Conservation (phyloP, 2,888 invertebrate species). For the Andrena chrysosceles region DNA sequence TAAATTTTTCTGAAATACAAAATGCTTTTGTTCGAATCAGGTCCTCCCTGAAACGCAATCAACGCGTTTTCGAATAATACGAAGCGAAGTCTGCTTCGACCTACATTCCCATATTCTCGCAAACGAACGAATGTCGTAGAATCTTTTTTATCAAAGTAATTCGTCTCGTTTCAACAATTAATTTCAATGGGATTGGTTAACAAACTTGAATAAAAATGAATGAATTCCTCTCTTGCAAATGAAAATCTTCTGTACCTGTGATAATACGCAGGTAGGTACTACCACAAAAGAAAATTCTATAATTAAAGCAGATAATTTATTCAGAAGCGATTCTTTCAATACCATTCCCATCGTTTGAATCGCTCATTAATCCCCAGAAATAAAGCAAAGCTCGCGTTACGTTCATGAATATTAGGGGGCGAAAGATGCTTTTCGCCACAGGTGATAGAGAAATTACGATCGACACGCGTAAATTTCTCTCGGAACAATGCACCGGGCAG, state of each 20-base stretch:
- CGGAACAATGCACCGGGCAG: background rate
- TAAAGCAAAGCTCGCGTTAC: too few relatives aligned
- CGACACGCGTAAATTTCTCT: background rate
- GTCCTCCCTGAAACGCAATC: background rate
- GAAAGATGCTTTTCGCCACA: background rate
- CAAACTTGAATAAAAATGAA: background rate
- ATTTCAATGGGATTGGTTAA: background rate
- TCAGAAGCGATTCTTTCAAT: too few relatives aligned
- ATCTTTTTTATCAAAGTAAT: too few relatives aligned
- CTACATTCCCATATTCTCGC: background rate
- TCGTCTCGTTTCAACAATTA: too few relatives aligned
- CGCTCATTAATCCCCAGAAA: too few relatives aligned
- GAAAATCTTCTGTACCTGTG: too few relatives aligned
- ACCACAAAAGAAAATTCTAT: too few relatives aligned
- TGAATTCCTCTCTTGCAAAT: too few relatives aligned
- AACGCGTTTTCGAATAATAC: background rate
- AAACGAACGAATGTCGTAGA: background rate
- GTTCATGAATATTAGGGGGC: background rate
- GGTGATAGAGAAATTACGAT: background rate
- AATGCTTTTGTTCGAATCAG: background rate
- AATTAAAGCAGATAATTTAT: too few relatives aligned
- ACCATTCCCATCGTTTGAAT: too few relatives aligned
- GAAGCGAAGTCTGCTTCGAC: background rate
- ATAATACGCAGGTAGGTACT: too few relatives aligned
- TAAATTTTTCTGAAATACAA: background rate